Base-by-base conservation (phyloP, 1,140 invertebrate species). In the Drosophila tsacasi region DNA sequence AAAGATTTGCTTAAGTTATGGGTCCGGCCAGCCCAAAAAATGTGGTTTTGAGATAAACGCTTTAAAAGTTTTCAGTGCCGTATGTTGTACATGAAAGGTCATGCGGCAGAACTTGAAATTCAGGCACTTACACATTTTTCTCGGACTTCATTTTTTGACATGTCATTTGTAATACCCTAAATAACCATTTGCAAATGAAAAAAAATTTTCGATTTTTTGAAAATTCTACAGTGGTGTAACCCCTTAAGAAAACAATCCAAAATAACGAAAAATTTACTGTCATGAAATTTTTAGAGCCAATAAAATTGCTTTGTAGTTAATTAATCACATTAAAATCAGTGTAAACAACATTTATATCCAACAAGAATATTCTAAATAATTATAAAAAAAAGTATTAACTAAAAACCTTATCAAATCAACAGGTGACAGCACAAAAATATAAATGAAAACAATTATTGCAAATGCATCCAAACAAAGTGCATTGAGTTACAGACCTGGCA, bases 221-320 rank as follows among this genome's bases (percentile, higher is more conserved):
- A n/a, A n/a, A n/a, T n/a, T n/a, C n/a, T n/a, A n/a, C n/a, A n/a
- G n/a, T n/a, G n/a, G n/a, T n/a, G n/a, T n/a, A n/a, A n/a, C n/a
- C n/a, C n/a, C n/a, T 46, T 23, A 23, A 21, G n/a, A 44, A 52
- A 39, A 37, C 32, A 47, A 46, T 15, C 40, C 19, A 15, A 64
- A 21, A 27, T n/a, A 55, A 55, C 62, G 13, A 61, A 69, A 69
- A 65, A 32, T 42, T 35, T 35, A 65, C 47, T 12, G 60, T 69
- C 66, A 69, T 69, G 60, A 17, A 25, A 19, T 64, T 69, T 64
- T 52, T 46, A 52, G 37, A 64, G 47, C 35, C 37, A 27, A 42
- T 44, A n/a, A 65, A 69, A 65, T 49, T 42, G 35, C 17, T 42
- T 63, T 63, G 25, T 52, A 35, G 59, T 63, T 68, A 68, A 68